Evolutionary conservation across 2,888 invertebrate species (phyloP).

Genomic region (Masnerella sp.): DNA sequence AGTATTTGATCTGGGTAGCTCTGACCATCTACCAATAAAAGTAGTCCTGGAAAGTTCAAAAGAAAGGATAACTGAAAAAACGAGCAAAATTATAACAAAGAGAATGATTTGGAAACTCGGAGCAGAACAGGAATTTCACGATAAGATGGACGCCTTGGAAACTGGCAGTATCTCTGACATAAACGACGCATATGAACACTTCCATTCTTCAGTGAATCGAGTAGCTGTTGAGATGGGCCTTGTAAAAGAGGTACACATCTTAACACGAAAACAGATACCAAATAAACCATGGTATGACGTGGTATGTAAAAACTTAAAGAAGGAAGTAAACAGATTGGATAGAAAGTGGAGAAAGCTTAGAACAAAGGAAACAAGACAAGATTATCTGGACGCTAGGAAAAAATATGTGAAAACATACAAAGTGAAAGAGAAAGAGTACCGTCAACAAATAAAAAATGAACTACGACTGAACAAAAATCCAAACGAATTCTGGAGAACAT

Average conservation of each 20-base stretch:
- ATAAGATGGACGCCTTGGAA: background rate
- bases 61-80: too few relatives aligned
- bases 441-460: background rate
- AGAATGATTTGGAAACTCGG: background rate
- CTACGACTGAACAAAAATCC: background rate
- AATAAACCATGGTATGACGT: slow-evolving; percentile 17
- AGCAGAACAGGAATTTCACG: background rate
- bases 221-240: background rate
- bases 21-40: slow-evolving; percentile 24
- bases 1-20: slow-evolving; percentile 1
- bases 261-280: background rate
- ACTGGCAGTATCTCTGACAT: background rate
- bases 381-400: background rate
- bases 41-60: background rate
- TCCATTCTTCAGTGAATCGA: background rate
- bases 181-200: background rate
- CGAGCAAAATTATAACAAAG: background rate
- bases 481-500: slow-evolving; percentile 8
- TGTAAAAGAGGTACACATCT: background rate
- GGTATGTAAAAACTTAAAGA: background rate
- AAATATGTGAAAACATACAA: background rate
- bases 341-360: background rate
- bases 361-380: background rate
- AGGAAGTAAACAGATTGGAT: background rate
- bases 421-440: background rate